These are phyloP conservation scores for Smutsia gigantea DNA, from an alignment of 2,797 vertebrate genomes.

Conservation along the genomic window DNA sequence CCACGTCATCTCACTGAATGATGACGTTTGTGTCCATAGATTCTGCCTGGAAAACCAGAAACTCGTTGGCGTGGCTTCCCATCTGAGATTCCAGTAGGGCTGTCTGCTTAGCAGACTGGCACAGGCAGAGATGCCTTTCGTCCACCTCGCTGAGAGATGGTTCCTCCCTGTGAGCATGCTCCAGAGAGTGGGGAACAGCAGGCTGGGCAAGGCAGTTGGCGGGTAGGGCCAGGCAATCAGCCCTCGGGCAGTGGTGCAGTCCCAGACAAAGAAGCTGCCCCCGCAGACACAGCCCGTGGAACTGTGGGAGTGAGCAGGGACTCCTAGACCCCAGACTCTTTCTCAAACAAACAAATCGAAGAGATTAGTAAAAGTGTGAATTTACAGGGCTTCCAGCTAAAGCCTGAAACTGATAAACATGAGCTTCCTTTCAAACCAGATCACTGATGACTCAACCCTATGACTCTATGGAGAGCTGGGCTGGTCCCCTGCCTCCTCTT, in stretches of 20 bases:
- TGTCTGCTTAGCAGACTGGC: background rate
- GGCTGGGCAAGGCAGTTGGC: fast-evolving
- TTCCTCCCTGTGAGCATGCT: background rate
- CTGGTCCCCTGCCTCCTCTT: too few relatives aligned
- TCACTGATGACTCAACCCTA: fast-evolving
- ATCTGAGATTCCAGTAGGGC: background rate
- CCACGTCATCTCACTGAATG: background rate
- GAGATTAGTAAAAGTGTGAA: background rate
- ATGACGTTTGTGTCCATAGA: fast-evolving
- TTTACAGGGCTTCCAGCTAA: fast-evolving
- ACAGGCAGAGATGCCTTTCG: fast-evolving
- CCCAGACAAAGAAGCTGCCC: too few relatives aligned
- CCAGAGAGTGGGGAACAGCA: background rate
- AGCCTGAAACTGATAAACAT: background rate
- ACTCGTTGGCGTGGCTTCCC: fast-evolving
- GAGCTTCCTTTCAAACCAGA: background rate
- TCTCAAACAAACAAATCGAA: background rate
- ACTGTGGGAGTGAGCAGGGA: background rate
- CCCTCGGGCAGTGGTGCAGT: background rate
- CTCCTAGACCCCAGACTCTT: background rate
- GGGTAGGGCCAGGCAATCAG: fast-evolving
- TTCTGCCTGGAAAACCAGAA: background rate
- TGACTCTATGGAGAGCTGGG: fast-evolving
- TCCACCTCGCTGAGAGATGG: background rate
- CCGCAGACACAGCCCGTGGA: background rate